phyloP scores from a whole-genome alignment of 1,140 invertebrate species.

The Drosophila virilis region DNA sequence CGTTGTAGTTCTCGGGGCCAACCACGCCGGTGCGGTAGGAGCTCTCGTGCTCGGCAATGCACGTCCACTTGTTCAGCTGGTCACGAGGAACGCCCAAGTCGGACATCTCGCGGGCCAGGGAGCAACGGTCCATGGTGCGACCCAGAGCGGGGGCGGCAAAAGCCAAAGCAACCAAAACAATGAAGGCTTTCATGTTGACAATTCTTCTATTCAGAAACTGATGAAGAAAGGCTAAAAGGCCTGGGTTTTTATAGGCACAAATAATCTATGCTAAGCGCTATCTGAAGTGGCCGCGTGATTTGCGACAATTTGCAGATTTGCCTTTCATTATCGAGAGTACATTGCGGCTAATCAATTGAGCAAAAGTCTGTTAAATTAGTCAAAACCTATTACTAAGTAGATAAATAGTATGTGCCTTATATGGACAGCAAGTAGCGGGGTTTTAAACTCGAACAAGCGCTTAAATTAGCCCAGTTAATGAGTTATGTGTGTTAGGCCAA shows the following conservation, averaged over 20 bases:
- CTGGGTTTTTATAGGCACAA: slow-evolving; percentile 47
- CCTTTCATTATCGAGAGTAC: slow-evolving; percentile 8
- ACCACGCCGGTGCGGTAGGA: slow-evolving; percentile 64
- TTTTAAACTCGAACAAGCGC: not conserved
- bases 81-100: slow-evolving; percentile 65
- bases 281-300: slow-evolving; percentile 33
- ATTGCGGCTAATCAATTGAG: slow-evolving; percentile 20
- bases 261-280: slow-evolving; percentile 38
- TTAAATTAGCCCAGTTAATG: slow-evolving; percentile 39
- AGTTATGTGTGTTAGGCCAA: slow-evolving; percentile 7
- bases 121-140: slow-evolving; percentile 75
- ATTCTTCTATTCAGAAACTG: slow-evolving; percentile 36
- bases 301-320: not conserved
- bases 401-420: not conserved
- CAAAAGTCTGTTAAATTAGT: not conserved
- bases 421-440: not conserved
- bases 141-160: slow-evolving; percentile 59
- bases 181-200: slow-evolving; percentile 59
- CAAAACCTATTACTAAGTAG: not conserved
- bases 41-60: slow-evolving; percentile 72
- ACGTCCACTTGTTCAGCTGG: slow-evolving; percentile 58
- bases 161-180: slow-evolving; percentile 63
- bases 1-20: slow-evolving; percentile 63
- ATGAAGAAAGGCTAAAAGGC: slow-evolving; percentile 17
- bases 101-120: slow-evolving; percentile 76